Percentiles rank a stretch among this genome's conserved stretches.
Evolutionary conservation across 1,140 invertebrate genomes (phyloP).

Genomic region (Orchesella cincta): DNA sequence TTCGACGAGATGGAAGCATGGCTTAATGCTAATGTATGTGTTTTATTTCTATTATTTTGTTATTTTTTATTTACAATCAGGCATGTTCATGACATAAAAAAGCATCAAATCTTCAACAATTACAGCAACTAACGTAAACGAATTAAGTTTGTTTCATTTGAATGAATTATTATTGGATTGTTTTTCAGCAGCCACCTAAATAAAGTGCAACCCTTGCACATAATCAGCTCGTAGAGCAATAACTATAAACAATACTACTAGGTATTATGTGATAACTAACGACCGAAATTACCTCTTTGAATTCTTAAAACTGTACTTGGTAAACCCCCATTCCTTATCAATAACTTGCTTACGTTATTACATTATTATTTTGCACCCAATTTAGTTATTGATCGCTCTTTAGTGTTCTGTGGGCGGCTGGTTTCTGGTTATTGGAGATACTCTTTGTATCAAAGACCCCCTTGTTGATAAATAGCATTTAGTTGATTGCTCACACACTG

Average conservation of each 20-base stretch:
- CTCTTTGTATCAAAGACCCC: no score
- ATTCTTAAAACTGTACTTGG: neutral
- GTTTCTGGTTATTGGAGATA: no score
- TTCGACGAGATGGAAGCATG: slow-evolving; percentile 93
- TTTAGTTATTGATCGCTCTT: no score
- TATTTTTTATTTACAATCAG: slow-evolving; percentile 16
- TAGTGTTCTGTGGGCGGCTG: no score
- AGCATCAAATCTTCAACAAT: no score
- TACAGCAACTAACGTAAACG: neutral
- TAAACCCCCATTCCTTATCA: neutral
- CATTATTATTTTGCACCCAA: no score
- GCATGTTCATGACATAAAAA: no score
- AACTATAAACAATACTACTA: slow-evolving; percentile 20
- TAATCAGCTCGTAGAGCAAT: slow-evolving; percentile 12
- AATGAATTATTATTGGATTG: neutral
- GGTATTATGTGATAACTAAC: slow-evolving; percentile 29
- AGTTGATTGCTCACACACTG: no score
- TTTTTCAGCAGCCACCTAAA: slow-evolving; percentile 27
- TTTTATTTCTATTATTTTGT: slow-evolving; percentile 31
- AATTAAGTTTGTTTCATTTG: slow-evolving; percentile 7
- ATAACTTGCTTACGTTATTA: no score
- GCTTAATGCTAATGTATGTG: slow-evolving; percentile 70
- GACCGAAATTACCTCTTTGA: slow-evolving; percentile 13
- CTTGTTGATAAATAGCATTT: no score
- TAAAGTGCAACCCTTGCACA: slow-evolving; percentile 29